Evolutionary conservation across 2,888 invertebrate species (phyloP).

Genomic region (Xestobium rufovillosum): DNA sequence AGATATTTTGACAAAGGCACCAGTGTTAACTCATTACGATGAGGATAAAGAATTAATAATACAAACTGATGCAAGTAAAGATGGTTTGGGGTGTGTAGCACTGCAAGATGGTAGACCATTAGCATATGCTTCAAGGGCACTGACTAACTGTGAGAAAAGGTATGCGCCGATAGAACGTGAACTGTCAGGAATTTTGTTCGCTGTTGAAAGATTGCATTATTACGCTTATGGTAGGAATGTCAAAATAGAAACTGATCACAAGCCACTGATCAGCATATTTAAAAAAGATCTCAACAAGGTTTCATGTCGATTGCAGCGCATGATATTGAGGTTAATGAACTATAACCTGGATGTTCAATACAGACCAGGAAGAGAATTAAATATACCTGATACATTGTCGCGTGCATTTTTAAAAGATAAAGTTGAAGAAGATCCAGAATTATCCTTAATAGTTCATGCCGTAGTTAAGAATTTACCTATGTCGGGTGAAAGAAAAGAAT

Average conservation of each 20-base stretch:
- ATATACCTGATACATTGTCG: slow-evolving; percentile 18
- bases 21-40: slow-evolving; percentile 5
- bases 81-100: slow-evolving; percentile 8
- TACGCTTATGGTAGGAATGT: slow-evolving; percentile 9
- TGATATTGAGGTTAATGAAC: slow-evolving; percentile 20
- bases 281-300: slow-evolving; percentile 20
- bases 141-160: neutral
- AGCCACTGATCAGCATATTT: slow-evolving; percentile 28
- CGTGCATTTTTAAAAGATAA: slow-evolving; percentile 15
- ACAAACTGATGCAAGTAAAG: slow-evolving; percentile 10
- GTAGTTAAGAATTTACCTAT: slow-evolving; percentile 17
- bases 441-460: slow-evolving; percentile 14
- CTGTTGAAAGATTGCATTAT: neutral
- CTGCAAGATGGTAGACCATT: slow-evolving; percentile 12
- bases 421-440: slow-evolving; percentile 13
- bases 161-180: neutral
- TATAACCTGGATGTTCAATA: slow-evolving; percentile 21
- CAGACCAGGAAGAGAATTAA: slow-evolving; percentile 23
- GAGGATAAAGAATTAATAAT: slow-evolving; percentile 5
- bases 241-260: slow-evolving; percentile 29
- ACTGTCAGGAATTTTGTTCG: neutral
- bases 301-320: slow-evolving; percentile 21
- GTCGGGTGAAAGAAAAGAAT: slow-evolving; percentile 17
- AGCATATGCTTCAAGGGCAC: neutral
- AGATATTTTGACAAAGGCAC: slow-evolving; percentile 3